phyloP scores from a whole-genome alignment of 2,113 vertebrate genomes.

The Caranx melampygus region DNA sequence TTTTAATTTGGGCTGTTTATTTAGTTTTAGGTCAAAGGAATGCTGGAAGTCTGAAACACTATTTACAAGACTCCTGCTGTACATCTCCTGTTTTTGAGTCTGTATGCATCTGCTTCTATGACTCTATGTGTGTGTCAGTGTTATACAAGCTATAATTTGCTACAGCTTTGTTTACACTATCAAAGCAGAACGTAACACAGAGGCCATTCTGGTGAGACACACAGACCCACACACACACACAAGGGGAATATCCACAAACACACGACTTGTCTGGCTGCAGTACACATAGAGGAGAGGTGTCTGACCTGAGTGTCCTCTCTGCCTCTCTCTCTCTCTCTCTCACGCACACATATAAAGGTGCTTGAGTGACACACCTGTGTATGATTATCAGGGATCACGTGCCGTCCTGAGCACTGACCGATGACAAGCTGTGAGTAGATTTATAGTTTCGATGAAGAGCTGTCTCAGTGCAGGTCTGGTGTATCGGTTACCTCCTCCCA shows the following conservation, averaged over 20 bases:
- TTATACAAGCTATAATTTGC: conserved; percentile 69
- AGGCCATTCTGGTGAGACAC: conserved; percentile 45
- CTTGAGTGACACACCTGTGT: conserved; percentile 74
- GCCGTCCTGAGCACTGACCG: conserved; percentile 68
- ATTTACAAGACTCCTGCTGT: conserved; percentile 70
- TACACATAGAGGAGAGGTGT: conserved; percentile 25
- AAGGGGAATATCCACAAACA: conserved; percentile 38
- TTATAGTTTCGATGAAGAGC: conserved; percentile 76
- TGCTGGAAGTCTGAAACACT: conserved; percentile 58
- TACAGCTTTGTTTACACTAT: conserved; percentile 81
- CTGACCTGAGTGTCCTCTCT: conserved; percentile 29
- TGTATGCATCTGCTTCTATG: conserved; percentile 28
- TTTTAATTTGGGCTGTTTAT: conserved; percentile 77
- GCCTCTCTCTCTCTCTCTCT: neutral
- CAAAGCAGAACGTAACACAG: conserved; percentile 67
- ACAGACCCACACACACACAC: conserved; percentile 12
- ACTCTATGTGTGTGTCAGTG: conserved; percentile 25
- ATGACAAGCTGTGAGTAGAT: conserved; percentile 80
- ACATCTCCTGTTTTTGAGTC: conserved; percentile 51
- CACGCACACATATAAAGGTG: conserved; percentile 3
- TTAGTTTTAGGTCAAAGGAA: conserved; percentile 75
- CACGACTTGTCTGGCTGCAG: conserved; percentile 52
- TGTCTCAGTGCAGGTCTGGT: conserved; percentile 62
- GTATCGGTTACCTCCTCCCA: conserved; percentile 80
- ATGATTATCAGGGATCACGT: conserved; percentile 78